Evolutionary conservation across 2,888 invertebrate species (phyloP).

Genomic region (Papilio elwesi): DNA sequence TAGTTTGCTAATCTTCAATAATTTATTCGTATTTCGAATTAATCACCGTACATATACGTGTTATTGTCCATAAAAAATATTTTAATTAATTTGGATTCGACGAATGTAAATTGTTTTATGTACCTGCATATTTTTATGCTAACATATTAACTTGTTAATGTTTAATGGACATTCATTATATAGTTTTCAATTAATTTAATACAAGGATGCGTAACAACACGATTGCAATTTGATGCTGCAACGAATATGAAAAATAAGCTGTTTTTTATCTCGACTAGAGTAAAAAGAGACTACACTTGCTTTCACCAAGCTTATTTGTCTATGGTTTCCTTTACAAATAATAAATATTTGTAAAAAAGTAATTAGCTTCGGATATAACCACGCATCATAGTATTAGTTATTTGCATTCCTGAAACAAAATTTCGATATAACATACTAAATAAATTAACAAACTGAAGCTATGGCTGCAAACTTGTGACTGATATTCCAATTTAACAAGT

Average conservation of each 20-base stretch:
- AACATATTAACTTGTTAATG: too few relatives aligned
- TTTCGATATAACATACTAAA: too few relatives aligned
- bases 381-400: too few relatives aligned
- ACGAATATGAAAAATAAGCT: too few relatives aligned
- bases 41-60: neutral
- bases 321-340: neutral
- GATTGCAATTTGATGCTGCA: too few relatives aligned
- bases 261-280: too few relatives aligned
- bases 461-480: too few relatives aligned
- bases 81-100: neutral
- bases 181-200: neutral
- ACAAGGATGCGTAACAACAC: too few relatives aligned
- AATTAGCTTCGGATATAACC: neutral
- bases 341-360: neutral
- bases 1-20: constrained; percentile 8
- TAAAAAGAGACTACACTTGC: neutral
- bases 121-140: too few relatives aligned
- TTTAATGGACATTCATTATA: neutral
- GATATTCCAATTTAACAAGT: neutral
- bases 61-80: constrained; percentile 1
- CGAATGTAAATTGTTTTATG: neutral
- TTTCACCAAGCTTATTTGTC: neutral
- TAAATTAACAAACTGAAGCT: too few relatives aligned
- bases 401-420: too few relatives aligned
- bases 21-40: constrained; percentile 16